Evolutionary conservation across 2,113 vertebrate species (phyloP).

Genomic region (Eupsittula cactorum): DNA sequence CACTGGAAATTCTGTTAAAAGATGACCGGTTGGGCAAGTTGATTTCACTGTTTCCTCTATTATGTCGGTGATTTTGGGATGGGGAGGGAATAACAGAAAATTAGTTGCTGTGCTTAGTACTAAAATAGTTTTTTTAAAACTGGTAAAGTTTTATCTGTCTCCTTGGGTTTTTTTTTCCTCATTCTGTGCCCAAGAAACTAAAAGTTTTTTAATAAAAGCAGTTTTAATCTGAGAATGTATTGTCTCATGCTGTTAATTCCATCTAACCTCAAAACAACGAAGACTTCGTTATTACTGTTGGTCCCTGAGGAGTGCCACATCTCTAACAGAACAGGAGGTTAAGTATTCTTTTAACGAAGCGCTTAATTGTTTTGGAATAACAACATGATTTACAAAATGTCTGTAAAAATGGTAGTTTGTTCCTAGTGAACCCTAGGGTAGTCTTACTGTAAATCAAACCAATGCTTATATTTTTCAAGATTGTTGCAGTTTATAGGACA

Average conservation of each 20-base stretch:
- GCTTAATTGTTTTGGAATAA: background rate
- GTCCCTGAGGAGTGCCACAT: background rate
- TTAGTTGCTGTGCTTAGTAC: background rate
- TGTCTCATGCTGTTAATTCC: background rate
- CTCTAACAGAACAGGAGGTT: background rate
- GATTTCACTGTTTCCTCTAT: background rate
- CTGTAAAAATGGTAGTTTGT: background rate
- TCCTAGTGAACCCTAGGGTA: background rate
- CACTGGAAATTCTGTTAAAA: constrained; percentile 94
- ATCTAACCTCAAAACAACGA: background rate
- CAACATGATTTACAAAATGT: background rate
- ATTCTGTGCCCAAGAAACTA: background rate
- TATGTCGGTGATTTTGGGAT: background rate
- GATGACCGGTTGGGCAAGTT: constrained; percentile 90
- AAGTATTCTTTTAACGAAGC: background rate
- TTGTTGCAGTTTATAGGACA: background rate
- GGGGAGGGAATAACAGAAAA: background rate
- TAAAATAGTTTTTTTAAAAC: background rate
- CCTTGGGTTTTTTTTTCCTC: background rate
- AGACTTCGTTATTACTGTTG: background rate
- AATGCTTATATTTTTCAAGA: background rate
- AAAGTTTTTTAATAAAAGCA: background rate
- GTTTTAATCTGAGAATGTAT: background rate
- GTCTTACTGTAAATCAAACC: background rate
- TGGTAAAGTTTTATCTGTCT: background rate